Evolutionary conservation across 2,113 vertebrate species (phyloP).

Genomic region (Engystomops pustulosus): DNA sequence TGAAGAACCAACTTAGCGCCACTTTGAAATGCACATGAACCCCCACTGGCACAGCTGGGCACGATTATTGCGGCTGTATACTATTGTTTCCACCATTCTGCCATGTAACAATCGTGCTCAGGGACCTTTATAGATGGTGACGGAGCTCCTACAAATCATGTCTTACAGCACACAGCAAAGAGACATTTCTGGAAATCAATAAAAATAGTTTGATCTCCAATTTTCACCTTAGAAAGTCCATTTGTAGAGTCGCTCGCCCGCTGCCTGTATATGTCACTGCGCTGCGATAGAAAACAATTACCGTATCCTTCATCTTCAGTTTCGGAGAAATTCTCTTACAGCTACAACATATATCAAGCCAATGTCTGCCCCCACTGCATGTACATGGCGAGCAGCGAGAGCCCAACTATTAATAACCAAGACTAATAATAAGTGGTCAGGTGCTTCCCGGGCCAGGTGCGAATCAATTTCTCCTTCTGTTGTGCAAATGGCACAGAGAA

Average conservation of each 20-base stretch:
- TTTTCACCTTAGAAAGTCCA: background rate
- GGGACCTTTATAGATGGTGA: background rate
- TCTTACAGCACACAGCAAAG: background rate
- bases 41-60: background rate
- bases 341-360: background rate
- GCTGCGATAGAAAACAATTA: slow-evolving; percentile 20
- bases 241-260: background rate
- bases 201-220: background rate
- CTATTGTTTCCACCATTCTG: background rate
- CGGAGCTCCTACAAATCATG: background rate
- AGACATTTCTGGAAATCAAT: background rate
- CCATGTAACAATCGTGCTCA: background rate
- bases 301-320: background rate
- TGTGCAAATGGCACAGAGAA: no score
- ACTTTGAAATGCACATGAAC: background rate
- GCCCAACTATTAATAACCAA: background rate
- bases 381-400: no score
- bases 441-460: background rate
- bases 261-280: slow-evolving; percentile 1
- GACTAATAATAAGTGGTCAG: background rate
- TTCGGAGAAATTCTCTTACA: no score
- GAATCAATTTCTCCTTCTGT: no score
- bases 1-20: background rate
- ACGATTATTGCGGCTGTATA: background rate
- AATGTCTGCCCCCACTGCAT: background rate